These are phyloP conservation scores for Merodon equestris DNA, from an alignment of 2,888 invertebrate genomes.

Conservation along the genomic window DNA sequence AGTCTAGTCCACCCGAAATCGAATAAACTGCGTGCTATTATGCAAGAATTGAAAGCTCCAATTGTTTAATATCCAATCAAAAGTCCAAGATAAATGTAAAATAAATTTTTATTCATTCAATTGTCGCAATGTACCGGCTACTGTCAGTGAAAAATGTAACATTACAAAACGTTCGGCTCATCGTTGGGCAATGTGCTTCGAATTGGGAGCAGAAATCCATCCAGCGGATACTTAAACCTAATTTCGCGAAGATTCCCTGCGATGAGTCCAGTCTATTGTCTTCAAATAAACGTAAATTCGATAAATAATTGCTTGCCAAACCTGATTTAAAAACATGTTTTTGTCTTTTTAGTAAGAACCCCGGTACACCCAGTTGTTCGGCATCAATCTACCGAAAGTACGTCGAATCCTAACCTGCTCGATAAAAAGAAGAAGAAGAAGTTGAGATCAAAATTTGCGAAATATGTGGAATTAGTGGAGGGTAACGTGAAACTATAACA, in stretches of 20 bases:
- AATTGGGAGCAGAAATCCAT: constrained; percentile 47
- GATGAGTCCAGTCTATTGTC: constrained; percentile 33
- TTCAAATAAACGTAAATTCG: constrained; percentile 27
- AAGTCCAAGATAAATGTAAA: constrained; percentile 31
- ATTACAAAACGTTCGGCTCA: constrained; percentile 71
- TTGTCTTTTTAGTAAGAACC: constrained; percentile 26
- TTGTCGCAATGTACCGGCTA: constrained; percentile 74
- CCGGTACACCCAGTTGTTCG: constrained; percentile 62
- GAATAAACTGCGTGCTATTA: constrained; percentile 54
- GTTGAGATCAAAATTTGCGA: constrained; percentile 77
- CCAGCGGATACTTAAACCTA: constrained; percentile 59
- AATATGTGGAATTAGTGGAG: constrained; percentile 85
- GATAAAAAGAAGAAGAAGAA: constrained; percentile 67
- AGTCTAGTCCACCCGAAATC: constrained; percentile 44
- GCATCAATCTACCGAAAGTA: constrained; percentile 73
- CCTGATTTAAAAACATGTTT: background rate
- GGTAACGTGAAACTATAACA: constrained; percentile 79
- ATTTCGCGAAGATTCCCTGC: constrained; percentile 44
- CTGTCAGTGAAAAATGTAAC: constrained; percentile 72
- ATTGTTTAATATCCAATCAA: constrained; percentile 8
- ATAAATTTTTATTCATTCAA: constrained; percentile 2
- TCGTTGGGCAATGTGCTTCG: constrained; percentile 65
- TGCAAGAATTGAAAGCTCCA: constrained; percentile 52
- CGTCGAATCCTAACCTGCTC: constrained; percentile 71
- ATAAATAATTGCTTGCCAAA: background rate